Percentiles rank a stretch among this genome's conserved stretches.
phyloP scores from a whole-genome alignment of 2,888 invertebrate species.

The Cerceris rybyensis region DNA sequence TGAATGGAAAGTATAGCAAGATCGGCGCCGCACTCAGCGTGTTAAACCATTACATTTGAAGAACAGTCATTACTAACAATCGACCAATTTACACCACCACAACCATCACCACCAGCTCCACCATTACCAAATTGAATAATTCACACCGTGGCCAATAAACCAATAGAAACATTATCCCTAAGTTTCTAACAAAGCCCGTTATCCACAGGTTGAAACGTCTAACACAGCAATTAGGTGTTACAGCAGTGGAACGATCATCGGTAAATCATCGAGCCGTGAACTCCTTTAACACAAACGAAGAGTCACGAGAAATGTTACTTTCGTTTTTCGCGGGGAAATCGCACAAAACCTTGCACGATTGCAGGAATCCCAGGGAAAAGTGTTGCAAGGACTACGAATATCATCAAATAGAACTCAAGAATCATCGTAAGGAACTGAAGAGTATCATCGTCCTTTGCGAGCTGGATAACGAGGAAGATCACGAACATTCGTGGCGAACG shows the following conservation, averaged over 20 bases:
- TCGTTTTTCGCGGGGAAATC: conserved; percentile 69
- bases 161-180: neutral
- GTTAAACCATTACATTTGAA: too few species aligned
- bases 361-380: conserved; percentile 54
- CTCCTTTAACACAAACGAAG: conserved; percentile 28
- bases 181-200: conserved; percentile 27
- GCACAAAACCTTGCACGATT: conserved; percentile 35
- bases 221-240: conserved; percentile 36
- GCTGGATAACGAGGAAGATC: neutral
- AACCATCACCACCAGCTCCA: too few species aligned
- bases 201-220: conserved; percentile 41
- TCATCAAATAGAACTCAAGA: conserved; percentile 16
- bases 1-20: too few species aligned
- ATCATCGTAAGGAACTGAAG: conserved; percentile 14
- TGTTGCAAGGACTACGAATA: conserved; percentile 46
- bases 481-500: neutral
- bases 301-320: conserved; percentile 62
- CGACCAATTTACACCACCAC: too few species aligned
- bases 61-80: too few species aligned
- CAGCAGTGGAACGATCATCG: conserved; percentile 38
- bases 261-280: conserved; percentile 60
- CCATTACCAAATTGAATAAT: too few species aligned
- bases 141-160: too few species aligned
- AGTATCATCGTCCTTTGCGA: neutral
- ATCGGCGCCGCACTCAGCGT: too few species aligned